Base-by-base conservation (phyloP, 2,797 vertebrate genomes). In the Alosa sapidissima region DNA sequence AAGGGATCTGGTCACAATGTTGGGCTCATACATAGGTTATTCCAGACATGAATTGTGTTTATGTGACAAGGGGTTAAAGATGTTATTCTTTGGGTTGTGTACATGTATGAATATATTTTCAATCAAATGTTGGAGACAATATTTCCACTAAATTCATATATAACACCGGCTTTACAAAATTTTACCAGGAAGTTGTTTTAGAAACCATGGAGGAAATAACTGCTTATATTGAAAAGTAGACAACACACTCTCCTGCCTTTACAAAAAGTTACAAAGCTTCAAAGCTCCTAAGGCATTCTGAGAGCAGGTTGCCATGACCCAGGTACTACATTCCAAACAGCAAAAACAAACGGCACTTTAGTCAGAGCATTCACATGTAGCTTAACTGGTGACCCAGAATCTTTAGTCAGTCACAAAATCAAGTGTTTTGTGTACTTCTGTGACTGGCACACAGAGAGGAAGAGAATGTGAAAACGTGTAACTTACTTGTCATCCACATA, bases 401-500 rank as follows among this genome's bases (percentile, higher is more conserved):
- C 24, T 68, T 33, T 1, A 24, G 65, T 82, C 19, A 82, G 55
- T 58, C 19, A 58, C 19, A 5, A n/a, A 58, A n/a, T 21, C 0
- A 21, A 21, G 54, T n/a, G 55, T 21, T 5, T 21, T 21, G 55
- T 58, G 55, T 58, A n/a, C 2, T 16, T 55, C 14, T 8, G 47
- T 51, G 83, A 33, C 14, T 24, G 51, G 6, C 33, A 28, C 47
- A 68, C 5, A n/a, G 87, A 54, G 33, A 49, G 47, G 13, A 85
- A 51, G 81, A 65, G 10, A 0, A 45, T 58, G 28, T 55, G 0
- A 85, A 48, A 45, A 82, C 36, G 33, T 11, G 8, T 24, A 52
- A 91, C 98, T 97, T 94, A 99, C 98, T 98, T 98, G 87, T 98
- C 97, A 86, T 99, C 98, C 93, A 98, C 95, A 91, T 98, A 98